Conservation (phyloP, 2,113 vertebrate species). For the Onychorhynchus coronatus region DNA sequence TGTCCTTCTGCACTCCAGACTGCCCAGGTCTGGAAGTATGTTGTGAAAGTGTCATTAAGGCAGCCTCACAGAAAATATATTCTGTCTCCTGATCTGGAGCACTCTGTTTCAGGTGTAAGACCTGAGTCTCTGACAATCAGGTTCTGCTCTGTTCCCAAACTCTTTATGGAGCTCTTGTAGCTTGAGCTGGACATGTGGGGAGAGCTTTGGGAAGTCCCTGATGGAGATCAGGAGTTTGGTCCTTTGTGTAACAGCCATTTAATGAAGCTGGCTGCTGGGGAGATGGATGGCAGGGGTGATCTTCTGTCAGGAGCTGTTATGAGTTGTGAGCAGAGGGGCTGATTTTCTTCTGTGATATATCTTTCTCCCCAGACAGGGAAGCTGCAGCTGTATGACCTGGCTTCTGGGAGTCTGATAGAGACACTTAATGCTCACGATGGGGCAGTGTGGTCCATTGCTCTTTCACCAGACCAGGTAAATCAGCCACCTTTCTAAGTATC, state of each 20-base stretch:
- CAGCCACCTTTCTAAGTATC: neutral
- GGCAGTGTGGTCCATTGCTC: conserved; percentile 88
- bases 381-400: conserved; percentile 92
- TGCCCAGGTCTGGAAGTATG: neutral
- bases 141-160: neutral
- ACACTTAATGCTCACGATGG: conserved; percentile 80
- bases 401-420: conserved; percentile 88
- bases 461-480: conserved; percentile 93
- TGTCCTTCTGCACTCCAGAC: neutral
- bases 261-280: neutral
- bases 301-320: accelerated
- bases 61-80: neutral
- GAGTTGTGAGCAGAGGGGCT: neutral
- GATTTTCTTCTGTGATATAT: neutral
- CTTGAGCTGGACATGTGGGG: neutral
- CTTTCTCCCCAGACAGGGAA: conserved; percentile 82
- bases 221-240: neutral
- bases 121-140: neutral
- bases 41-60: neutral
- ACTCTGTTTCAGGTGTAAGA: neutral
- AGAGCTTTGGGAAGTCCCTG: neutral
- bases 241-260: neutral
- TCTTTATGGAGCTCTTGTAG: neutral
- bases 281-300: neutral
- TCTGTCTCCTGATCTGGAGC: neutral